Percentiles rank a stretch among this genome's conserved stretches.
phyloP scores from a whole-genome alignment of 2,888 invertebrate genomes.

The Xylophagus ater region DNA sequence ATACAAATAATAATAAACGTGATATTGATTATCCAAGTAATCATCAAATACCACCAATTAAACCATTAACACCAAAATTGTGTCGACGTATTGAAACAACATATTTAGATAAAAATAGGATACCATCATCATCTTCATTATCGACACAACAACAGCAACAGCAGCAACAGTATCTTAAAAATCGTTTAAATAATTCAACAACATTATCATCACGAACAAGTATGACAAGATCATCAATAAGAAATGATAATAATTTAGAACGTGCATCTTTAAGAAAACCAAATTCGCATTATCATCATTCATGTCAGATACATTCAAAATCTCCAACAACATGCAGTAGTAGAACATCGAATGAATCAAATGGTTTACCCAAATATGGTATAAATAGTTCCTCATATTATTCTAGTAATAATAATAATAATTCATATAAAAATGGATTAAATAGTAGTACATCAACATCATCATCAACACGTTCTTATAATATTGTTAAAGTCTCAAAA shows the following conservation, averaged over 20 bases:
- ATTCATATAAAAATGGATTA: not conserved
- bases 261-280: too few relatives aligned
- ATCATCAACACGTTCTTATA: slow-evolving; percentile 35
- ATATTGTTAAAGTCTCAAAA: slow-evolving; percentile 29
- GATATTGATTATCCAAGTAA: slow-evolving; percentile 6
- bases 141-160: not conserved
- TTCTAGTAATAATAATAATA: slow-evolving; percentile 1
- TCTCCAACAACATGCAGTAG: slow-evolving; percentile 24
- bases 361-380: slow-evolving; percentile 28
- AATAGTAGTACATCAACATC: slow-evolving; percentile 13
- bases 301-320: slow-evolving; percentile 19
- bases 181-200: too few relatives aligned
- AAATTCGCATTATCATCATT: too few relatives aligned
- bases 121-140: slow-evolving; percentile 14
- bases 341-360: slow-evolving; percentile 23
- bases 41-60: slow-evolving; percentile 21
- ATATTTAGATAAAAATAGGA: slow-evolving; percentile 14
- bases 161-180: not conserved
- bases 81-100: slow-evolving; percentile 35
- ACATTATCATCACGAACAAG: not conserved
- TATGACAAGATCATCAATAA: slow-evolving; percentile 1
- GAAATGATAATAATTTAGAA: slow-evolving; percentile 3
- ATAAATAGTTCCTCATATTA: slow-evolving; percentile 18
- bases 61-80: slow-evolving; percentile 36
- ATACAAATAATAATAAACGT: slow-evolving; percentile 20